A percentile compares a stretch with the other conserved stretches of the same genome.
These are phyloP conservation scores for Gallinago solitaria DNA, from an alignment of 2,797 vertebrate species.

Conservation along the genomic window DNA sequence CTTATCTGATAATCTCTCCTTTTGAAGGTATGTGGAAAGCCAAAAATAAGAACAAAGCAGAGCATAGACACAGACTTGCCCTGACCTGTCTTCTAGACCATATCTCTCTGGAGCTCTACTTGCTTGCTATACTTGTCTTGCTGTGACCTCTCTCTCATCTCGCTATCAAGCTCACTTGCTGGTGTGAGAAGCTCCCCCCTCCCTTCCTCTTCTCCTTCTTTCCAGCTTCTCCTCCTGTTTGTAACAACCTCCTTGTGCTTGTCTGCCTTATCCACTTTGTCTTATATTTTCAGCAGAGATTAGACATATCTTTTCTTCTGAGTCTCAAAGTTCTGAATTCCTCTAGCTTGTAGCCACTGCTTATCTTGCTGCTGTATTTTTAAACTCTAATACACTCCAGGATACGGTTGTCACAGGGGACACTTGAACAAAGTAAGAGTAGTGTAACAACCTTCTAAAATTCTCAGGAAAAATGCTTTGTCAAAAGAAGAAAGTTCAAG, in stretches of 20 bases:
- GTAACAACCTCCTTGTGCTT: constrained; percentile 22
- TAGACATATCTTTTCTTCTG: constrained; percentile 69
- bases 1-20: constrained; percentile 57
- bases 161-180: constrained; percentile 12
- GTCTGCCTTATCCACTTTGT: constrained; percentile 73
- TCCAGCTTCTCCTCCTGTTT: not conserved
- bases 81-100: constrained; percentile 36
- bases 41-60: constrained; percentile 66
- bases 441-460: constrained; percentile 17
- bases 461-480: constrained; percentile 12
- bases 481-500: constrained; percentile 22
- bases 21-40: constrained; percentile 55
- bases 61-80: constrained; percentile 26
- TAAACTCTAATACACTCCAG: constrained; percentile 37
- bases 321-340: constrained; percentile 71
- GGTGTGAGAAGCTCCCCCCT: not conserved
- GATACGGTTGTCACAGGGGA: constrained; percentile 42
- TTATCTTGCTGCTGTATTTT: constrained; percentile 68
- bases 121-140: constrained; percentile 30
- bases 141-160: constrained; percentile 41
- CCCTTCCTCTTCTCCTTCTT: not conserved
- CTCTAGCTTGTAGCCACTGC: constrained; percentile 65
- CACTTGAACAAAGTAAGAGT: constrained; percentile 25
- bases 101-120: constrained; percentile 17
- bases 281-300: constrained; percentile 73